phyloP scores from a whole-genome alignment of 2,113 vertebrate species.

The Hirundichthys speculiger region DNA sequence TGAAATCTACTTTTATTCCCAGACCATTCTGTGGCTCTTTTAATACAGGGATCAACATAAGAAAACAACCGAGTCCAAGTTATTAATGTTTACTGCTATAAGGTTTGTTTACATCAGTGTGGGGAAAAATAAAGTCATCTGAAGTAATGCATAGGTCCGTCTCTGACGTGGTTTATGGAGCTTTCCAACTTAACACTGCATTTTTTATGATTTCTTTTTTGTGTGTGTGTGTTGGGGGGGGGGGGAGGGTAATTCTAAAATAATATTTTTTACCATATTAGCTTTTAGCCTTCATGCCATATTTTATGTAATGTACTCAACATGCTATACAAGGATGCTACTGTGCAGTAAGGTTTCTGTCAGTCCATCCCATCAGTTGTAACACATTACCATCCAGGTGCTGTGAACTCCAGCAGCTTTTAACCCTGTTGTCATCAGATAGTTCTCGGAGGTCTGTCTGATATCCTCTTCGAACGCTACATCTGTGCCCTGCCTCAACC shows the following conservation, averaged over 20 bases:
- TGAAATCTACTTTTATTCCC: slow-evolving; percentile 2
- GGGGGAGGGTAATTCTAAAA: too few relatives aligned
- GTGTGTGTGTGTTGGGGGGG: not conserved
- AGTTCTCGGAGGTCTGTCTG: slow-evolving; percentile 32
- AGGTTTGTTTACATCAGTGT: slow-evolving; percentile 62
- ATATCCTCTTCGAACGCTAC: slow-evolving; percentile 25
- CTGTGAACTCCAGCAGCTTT: slow-evolving; percentile 34
- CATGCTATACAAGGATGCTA: too few relatives aligned
- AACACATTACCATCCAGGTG: not conserved
- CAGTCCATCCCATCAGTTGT: slow-evolving; percentile 5
- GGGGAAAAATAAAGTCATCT: slow-evolving; percentile 39
- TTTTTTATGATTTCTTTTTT: slow-evolving; percentile 1
- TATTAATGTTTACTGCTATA: slow-evolving; percentile 70
- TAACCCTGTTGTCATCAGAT: slow-evolving; percentile 38
- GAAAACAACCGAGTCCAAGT: slow-evolving; percentile 45
- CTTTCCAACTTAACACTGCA: slow-evolving; percentile 27
- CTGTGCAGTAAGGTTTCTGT: not conserved
- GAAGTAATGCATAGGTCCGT: slow-evolving; percentile 33
- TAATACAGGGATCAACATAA: slow-evolving; percentile 47
- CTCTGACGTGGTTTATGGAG: slow-evolving; percentile 24
- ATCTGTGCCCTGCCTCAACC: slow-evolving; percentile 6
- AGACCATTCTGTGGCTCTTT: slow-evolving; percentile 40
- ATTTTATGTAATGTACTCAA: too few relatives aligned
- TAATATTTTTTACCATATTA: not conserved
- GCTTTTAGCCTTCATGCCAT: too few relatives aligned